phyloP scores from a whole-genome alignment of 1,140 invertebrate species.

The Heliconius eleuchia region DNA sequence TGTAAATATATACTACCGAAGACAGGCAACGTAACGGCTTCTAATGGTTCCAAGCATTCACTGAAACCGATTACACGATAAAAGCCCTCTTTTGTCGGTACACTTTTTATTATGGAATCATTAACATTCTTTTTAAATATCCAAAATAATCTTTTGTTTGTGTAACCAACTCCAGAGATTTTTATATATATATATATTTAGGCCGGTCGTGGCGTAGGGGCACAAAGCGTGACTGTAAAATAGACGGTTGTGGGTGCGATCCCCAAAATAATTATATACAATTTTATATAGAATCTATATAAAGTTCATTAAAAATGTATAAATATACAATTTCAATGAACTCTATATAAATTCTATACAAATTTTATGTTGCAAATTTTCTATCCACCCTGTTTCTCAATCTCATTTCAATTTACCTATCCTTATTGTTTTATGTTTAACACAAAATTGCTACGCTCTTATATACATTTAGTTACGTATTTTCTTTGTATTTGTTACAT shows the following conservation, averaged over 20 bases:
- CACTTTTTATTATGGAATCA: not conserved
- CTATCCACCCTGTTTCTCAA: not conserved
- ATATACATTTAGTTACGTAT: no score
- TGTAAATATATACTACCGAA: not conserved
- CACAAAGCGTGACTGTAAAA: no score
- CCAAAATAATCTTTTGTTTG: not conserved
- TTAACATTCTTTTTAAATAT: not conserved
- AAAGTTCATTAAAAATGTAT: not conserved
- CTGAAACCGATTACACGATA: not conserved
- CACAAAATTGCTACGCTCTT: not conserved
- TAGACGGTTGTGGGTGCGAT: no score
- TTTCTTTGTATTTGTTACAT: no score
- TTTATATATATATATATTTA: not conserved
- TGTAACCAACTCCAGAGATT: not conserved
- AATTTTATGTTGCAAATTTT: no score
- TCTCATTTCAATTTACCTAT: not conserved
- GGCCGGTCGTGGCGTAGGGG: no score
- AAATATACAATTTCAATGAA: not conserved
- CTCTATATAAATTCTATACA: not conserved
- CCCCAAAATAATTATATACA: no score
- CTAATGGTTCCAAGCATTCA: not conserved
- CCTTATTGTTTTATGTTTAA: constrained; percentile 1
- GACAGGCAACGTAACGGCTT: not conserved
- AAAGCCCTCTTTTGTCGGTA: not conserved
- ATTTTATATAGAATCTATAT: no score